Conservation (phyloP, 1,140 invertebrate species). For the Penaeus indicus region DNA sequence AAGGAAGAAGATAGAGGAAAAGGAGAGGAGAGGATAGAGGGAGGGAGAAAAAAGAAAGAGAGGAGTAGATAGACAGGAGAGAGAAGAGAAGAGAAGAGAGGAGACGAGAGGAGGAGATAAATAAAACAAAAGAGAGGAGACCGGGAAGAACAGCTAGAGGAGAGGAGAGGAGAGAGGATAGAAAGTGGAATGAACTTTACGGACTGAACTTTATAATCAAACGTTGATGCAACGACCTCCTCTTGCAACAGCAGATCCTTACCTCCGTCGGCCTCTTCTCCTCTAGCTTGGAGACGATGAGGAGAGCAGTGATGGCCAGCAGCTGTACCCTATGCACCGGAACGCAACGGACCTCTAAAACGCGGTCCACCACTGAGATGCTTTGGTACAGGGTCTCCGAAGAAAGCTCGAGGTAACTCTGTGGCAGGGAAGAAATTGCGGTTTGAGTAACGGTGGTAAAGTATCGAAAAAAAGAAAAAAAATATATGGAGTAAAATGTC, state of each 20-base stretch:
- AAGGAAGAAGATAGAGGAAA: too few species aligned
- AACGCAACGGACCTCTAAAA: conserved; percentile 9
- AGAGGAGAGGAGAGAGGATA: too few species aligned
- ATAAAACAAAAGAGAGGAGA: too few species aligned
- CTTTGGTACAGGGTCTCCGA: conserved; percentile 40
- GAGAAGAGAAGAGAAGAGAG: too few species aligned
- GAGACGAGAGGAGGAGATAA: too few species aligned
- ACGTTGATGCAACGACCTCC: not conserved
- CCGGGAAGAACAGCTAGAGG: too few species aligned
- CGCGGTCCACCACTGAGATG: conserved; percentile 38
- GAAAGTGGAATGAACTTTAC: too few species aligned
- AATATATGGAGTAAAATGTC: too few species aligned
- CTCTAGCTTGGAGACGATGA: conserved; percentile 44
- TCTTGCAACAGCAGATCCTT: not conserved
- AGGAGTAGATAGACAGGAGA: too few species aligned
- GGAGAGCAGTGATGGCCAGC: conserved; percentile 12
- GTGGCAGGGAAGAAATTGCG: not conserved
- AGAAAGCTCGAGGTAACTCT: conserved; percentile 41
- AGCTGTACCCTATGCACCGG: conserved; percentile 15
- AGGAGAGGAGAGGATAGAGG: too few species aligned
- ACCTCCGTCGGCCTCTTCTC: conserved; percentile 29
- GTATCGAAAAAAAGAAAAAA: too few species aligned
- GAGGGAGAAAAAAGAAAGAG: too few species aligned
- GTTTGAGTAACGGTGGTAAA: not conserved
- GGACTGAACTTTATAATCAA: not conserved